Base-by-base conservation (phyloP, 2,888 invertebrate species). In the Mythimna albipuncta region DNA sequence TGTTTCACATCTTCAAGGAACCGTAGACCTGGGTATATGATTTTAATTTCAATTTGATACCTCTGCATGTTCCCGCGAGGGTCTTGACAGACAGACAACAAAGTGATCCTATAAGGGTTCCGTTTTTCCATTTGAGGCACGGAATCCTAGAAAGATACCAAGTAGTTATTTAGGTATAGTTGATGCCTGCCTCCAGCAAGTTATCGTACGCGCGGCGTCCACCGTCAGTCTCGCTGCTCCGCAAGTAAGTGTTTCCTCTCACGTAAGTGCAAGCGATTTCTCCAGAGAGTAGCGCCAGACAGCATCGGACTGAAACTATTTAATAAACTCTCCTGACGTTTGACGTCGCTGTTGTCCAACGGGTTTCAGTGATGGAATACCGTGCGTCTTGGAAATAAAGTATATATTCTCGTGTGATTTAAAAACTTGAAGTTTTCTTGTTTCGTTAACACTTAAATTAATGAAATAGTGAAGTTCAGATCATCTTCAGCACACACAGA, bases 281-380 rank as follows among this genome's bases (percentile, higher is more conserved):
- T 62, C 54, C 19, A 13, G 52, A 44, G 32, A n/a, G 1, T 13
- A 32, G 58, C 3, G 32, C 19, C 35, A 11, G 41, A 26, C 57
- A 58, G 19, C 32, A 50, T 19, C 52, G 52, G 2, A n/a, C 73
- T 38, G n/a, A 26, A 59, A 61, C 38, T 1, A 65, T 65, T 61
- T 47, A 21, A 73, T 19, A n/a, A 54, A 41, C 59, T 38, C 32
- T 64, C 54, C 9, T 26, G 64, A 13, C 41, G 54, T 38, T 1
- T 16, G 6, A n/a, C 44, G 35, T 7, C 19, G 3, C 6, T 52
- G 19, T 52, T 47, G 16, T 16, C 6, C 50, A 7, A 52, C n/a
- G n/a, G 7, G 2, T 50, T 50, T 50, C n/a, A n/a, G n/a, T 9
- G 50, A 52, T 52, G n/a, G n/a, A 52, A 7, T 9, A 7, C 50